Evolutionary conservation across 2,888 invertebrate species (phyloP), one percentile per base, ranked within the genome.

Genomic region (Bellardia pandia): DNA sequence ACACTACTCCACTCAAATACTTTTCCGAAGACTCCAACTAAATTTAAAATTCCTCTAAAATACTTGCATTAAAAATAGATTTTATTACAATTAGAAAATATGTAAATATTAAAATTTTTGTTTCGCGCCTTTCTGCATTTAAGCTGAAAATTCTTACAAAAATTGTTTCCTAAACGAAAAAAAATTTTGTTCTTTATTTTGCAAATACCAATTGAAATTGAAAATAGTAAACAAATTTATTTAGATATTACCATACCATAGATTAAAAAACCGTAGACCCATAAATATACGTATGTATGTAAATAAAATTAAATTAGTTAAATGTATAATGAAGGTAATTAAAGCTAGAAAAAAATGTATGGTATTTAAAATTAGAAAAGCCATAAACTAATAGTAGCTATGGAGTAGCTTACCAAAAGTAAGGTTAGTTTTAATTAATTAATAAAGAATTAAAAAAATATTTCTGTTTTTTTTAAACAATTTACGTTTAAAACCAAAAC

Each of bases 181-280:
- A 89, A 90, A 90, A 89, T 88, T 86, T 88, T 87, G 89, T 89
- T 89, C 83, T 89, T 89, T 84, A 89, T 89, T 89, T 90, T 90
- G 89, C 89, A 90, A 89, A 89, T 90, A 90, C 89, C 90, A 90
- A 89, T 88, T 85, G 83, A 86, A 78, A 66, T 81, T 80, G 86
- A 78, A 68, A 66, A 33, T 13, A 76, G 37, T 72, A 42, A 48
- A 42, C 4, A 30, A 45, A 37, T 58, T 48, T 60, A 42, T 64
- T 77, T 53, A 45, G 30, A 76, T 76, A 64, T 81, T 75, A 78
- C 87, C 77, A 85, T 75, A 85, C 74, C 77, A 85, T n/a, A 87
- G 60, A 62, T 76, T 74, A 77, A 82, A 23, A 86, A 74, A 74
- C 84, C 80, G 58, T 68, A 80, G 60, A 75, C 72, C 87, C 72